Base-by-base conservation (phyloP, 2,888 invertebrate species). In the Elysia crispata region DNA sequence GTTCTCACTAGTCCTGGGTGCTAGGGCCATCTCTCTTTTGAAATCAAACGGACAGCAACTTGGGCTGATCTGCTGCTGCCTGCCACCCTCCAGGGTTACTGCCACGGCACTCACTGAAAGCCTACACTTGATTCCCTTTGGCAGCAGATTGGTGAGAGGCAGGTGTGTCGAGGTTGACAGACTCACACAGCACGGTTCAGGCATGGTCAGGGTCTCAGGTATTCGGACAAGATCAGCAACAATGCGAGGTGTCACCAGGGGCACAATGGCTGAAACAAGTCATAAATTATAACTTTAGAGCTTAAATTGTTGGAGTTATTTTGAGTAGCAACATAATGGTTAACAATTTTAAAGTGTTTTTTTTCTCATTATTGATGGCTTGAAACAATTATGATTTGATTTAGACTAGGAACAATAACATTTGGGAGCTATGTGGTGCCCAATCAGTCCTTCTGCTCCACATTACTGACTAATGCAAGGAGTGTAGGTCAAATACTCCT, bases 31-130 rank as follows among this genome's bases (percentile, higher is more conserved):
- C 18, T 73, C 73, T 11, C 50, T 23, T 54, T 73, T 79, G 49
- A 79, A 31, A 15, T 79, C 78, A 73, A 79, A 79, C 1, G 78
- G 78, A 18, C 73, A 79, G 23, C 20, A 50, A 23, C 64, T 64
- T 20, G 15, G 41, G 31, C 25, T 72, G 8, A 79, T 28, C 66
- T 66, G 70, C 73, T 73, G 78, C 23, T 54, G 31, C 18, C 57
- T 72, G 11, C 41, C 41, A 11, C 11, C 41, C 41, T 41, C 41
- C 11, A 41, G 41, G 11, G 41, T 41, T 23, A 62, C 33, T 11
- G 50, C 64, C 49, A 79, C 78, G n/a, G 41, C 66, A 33, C 73
- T 49, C 30, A 79, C 49, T 28, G 78, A 64, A 6, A 79, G 25
- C 30, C 23, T n/a, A n/a, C 72, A 72, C 54, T 64, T 79, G 28